Evolutionary conservation across 2,113 vertebrate species (phyloP).

Genomic region (Vidua chalybeata): DNA sequence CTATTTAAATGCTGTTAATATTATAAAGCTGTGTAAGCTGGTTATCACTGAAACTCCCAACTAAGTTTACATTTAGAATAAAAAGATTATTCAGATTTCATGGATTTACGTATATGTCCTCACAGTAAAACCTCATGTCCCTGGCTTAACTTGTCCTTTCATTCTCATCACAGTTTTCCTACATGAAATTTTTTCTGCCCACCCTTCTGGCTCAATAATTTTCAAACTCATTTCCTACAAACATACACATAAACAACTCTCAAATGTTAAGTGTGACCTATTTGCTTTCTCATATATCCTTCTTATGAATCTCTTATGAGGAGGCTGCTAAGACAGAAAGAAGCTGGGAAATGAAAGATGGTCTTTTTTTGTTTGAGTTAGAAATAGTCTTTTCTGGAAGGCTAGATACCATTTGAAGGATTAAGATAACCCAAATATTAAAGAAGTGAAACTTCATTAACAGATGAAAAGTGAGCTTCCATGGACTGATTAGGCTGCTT

Average conservation of each 20-base stretch:
- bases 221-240: background rate
- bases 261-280: background rate
- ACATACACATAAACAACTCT: background rate
- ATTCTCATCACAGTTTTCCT: background rate
- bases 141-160: background rate
- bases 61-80: background rate
- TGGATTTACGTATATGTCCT: background rate
- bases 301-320: background rate
- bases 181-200: background rate
- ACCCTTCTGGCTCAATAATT: background rate
- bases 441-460: background rate
- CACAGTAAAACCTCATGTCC: background rate
- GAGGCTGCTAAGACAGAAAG: background rate
- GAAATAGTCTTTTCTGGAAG: background rate
- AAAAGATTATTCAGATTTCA: background rate
- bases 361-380: background rate
- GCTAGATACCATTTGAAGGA: background rate
- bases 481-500: background rate
- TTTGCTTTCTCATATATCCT: background rate
- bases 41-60: background rate
- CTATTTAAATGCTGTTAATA: background rate
- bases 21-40: background rate
- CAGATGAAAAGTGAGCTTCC: background rate
- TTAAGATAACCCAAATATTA: background rate
- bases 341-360: background rate